Evolutionary conservation across 2,888 invertebrate genomes (phyloP), one percentile per base, ranked within the genome.

Genomic region (Beris morrisii): DNA sequence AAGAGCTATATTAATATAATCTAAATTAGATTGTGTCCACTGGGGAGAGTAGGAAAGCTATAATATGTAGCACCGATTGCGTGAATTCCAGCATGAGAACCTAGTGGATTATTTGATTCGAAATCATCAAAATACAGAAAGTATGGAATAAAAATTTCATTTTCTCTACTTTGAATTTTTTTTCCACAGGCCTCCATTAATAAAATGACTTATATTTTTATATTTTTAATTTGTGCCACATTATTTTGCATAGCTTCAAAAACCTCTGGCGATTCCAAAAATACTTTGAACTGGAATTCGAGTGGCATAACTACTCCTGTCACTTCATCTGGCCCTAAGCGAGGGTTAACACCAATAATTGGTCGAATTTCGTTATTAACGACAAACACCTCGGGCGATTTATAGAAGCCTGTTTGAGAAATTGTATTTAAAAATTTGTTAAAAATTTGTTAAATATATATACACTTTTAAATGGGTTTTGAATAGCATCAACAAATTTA

Each of bases 91-190:
- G 22, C 22, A 22, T 22, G 22, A 22, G 22, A 22, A 22, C 46
- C 55, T 15, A 50, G 55, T 15, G 6, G 67, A 64, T 52, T 55
- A 22, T 66, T 66, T n/a, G 32, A 28, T 54, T 63, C 66, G n/a
- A 66, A 63, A 30, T 65, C 46, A 32, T 66, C 66, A 11, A 38
- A 11, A 45, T 66, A 66, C 12, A 66, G 13, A 53, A 66, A 66
- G 44, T 38, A 66, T 30, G 66, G 66, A 11, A 66, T 45, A 3
- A 59, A 11, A 15, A 59, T 59, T 45, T 38, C 46, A 44, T 52
- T 32, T 22, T 22, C 22, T 22, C 22, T 22, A 22, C 22, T 3
- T 22, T 22, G 22, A 22, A 3, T 22, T 22, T 22, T 22, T 22
- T 22, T 22, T 22, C 22, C 22, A 22, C 22, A 22, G 22, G 2